These are phyloP conservation scores for Spermophilus dauricus DNA, from an alignment of 2,113 vertebrate genomes.

Conservation along the genomic window DNA sequence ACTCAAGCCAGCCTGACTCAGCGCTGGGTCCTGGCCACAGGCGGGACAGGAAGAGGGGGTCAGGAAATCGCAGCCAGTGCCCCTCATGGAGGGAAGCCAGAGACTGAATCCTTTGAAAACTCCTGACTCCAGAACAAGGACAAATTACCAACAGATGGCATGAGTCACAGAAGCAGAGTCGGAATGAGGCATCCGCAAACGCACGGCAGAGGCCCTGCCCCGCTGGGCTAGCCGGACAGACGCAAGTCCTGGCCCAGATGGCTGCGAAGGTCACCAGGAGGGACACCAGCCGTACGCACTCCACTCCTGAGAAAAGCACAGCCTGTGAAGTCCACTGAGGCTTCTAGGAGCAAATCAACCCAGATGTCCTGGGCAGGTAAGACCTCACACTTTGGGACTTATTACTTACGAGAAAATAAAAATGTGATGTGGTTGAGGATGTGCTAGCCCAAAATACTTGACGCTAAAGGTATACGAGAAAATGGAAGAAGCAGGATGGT, in stretches of 20 bases:
- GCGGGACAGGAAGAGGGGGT: neutral
- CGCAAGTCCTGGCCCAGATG: constrained; percentile 62
- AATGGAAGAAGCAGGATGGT: neutral
- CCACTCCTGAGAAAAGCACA: constrained; percentile 50
- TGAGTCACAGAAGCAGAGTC: constrained; percentile 25
- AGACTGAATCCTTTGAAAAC: constrained; percentile 66
- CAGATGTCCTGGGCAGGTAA: neutral
- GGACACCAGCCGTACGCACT: constrained; percentile 53
- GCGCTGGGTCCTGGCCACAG: constrained; percentile 56
- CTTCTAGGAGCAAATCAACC: constrained; percentile 14
- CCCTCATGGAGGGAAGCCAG: constrained; percentile 48
- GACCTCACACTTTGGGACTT: neutral
- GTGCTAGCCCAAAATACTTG: neutral
- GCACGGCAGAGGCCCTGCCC: constrained; percentile 62
- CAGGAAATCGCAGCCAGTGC: constrained; percentile 8
- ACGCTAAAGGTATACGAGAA: neutral
- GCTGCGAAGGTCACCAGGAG: constrained; percentile 80
- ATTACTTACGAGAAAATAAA: constrained; percentile 12
- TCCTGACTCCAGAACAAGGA: constrained; percentile 69
- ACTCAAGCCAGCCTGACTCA: constrained; percentile 62
- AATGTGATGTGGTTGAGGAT: neutral
- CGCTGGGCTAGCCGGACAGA: neutral
- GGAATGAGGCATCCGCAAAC: constrained; percentile 67
- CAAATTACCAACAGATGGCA: constrained; percentile 74
- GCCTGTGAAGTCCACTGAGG: neutral